Base-by-base conservation (phyloP, 2,113 vertebrate genomes). In the Vimba vimba region DNA sequence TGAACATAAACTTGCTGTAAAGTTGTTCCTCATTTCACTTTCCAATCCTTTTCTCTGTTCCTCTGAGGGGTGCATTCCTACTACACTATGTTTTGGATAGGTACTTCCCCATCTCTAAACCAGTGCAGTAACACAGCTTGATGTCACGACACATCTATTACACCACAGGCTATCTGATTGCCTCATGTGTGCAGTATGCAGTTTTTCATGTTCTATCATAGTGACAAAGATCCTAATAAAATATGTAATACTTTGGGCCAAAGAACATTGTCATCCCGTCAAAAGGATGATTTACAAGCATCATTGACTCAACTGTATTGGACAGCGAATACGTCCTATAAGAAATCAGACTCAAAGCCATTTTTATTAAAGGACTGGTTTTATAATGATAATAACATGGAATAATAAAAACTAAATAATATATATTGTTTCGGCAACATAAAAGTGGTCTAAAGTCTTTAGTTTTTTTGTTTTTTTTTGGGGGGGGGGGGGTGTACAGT, bases 51-150 rank as follows among this genome's bases (percentile, higher is more conserved):
- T 64, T 64, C 60, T 82, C 62, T 82, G 60, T 82, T 69, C 79
- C 79, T 82, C 62, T 82, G 21, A 82, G 45, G 15, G 21, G 73
- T 78, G 69, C 27, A 82, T 82, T 82, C 62, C 60, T 69, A 33
- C 27, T 50, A 3, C 27, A 13, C 45, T 50, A 4, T 47, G 27
- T 50, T 69, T 50, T 52, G 43, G 25, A 82, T 12, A 69, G 80
- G 43, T 30, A 52, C 5, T 36, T 82, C 80, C 80, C 62, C 45
- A 21, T 33, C 19, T 82, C 15, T 27, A 45, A 76, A 45, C 12
- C 36, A 62, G 33, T 79, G 17, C 6, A 59, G 33, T 62, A 62
- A 68, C 59, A 52, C 50, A 21, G 27, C n/a, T 33, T 82, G 52
- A 50, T 50, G 25, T 50, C 62, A 52, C 62, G 6, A 19, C 15